Evolutionary conservation across 2,113 vertebrate genomes (phyloP).

Genomic region (Lanius collurio): DNA sequence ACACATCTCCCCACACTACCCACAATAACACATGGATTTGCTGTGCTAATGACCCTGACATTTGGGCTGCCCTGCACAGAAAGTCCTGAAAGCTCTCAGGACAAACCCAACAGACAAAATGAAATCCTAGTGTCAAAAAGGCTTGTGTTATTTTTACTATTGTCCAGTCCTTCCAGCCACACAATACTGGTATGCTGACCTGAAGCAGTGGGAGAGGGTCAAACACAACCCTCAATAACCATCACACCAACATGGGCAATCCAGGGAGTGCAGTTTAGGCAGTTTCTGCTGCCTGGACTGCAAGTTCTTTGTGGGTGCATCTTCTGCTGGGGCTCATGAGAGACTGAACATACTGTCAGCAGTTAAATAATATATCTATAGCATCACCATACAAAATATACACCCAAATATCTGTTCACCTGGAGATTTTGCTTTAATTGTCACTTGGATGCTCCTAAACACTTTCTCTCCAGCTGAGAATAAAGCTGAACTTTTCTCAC

Average conservation of each 20-base stretch:
- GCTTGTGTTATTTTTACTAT: not conserved
- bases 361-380: conserved; percentile 27
- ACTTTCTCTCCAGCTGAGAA: not conserved
- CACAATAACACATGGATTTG: not conserved
- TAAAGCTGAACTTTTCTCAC: not conserved
- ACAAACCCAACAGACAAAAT: not conserved
- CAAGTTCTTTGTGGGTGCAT: not conserved
- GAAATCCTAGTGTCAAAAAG: not conserved
- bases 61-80: not conserved
- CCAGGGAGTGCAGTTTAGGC: not conserved
- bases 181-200: not conserved
- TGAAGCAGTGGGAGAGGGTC: not conserved
- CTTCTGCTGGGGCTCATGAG: not conserved
- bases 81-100: not conserved
- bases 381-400: conserved; percentile 30
- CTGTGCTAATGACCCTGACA: not conserved
- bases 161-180: not conserved
- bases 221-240: not conserved
- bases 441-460: not conserved
- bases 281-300: not conserved
- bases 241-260: not conserved
- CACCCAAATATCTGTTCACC: conserved; percentile 5
- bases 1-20: not conserved
- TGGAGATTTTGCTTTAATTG: not conserved
- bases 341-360: not conserved